Base-by-base conservation (phyloP, 2,888 invertebrate genomes). In the Polyommatus iphigenia region DNA sequence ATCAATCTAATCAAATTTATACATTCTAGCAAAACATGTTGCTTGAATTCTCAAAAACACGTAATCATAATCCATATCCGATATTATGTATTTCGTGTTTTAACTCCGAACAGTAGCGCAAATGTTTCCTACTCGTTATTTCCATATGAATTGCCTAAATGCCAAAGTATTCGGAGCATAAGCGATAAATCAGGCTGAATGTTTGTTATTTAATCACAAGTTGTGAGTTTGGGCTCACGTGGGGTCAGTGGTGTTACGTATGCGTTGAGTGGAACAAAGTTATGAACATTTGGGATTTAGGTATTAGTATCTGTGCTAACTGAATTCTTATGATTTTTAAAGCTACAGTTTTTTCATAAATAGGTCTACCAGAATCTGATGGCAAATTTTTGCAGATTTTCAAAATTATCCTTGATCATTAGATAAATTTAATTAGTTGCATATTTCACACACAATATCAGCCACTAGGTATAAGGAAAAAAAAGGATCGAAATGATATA, bases 191-290 rank as follows among this genome's bases (percentile, higher is more conserved):
- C 67, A 67, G 15, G 24, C 15, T 24, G 15, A 67, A 67, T 32
- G 24, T 62, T 20, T 62, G 67, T 67, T 67, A 67, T 67, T 67
- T 32, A 67, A 67, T 67, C 6, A 67, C 32, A 67, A 67, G 67
- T 67, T 67, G 29, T 0, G 29, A 67, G 62, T 32, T 67, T 32
- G 15, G 67, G 29, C 13, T 15, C 67, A 67, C 67, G 18, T 32
- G 18, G 29, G 67, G 46, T 67, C 67, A 15, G 29, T 32, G 54
- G 18, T 54, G 54, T 4, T 67, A 67, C 67, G 29, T 32, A 32
- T 67, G 67, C 29, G 67, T 32, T 67, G 6, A 29, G 6, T 18
- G 29, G 67, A 15, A 15, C 18, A 32, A 32, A 67, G 29, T 29
- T 67, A 1, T 6, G 0, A 29, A 67, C 32, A 6, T 29, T 67